These are phyloP conservation scores for Hydra vulgaris DNA, from an alignment of 30 jellyfish, hydroid and myxozoan genomes.

Conservation along the genomic window DNA sequence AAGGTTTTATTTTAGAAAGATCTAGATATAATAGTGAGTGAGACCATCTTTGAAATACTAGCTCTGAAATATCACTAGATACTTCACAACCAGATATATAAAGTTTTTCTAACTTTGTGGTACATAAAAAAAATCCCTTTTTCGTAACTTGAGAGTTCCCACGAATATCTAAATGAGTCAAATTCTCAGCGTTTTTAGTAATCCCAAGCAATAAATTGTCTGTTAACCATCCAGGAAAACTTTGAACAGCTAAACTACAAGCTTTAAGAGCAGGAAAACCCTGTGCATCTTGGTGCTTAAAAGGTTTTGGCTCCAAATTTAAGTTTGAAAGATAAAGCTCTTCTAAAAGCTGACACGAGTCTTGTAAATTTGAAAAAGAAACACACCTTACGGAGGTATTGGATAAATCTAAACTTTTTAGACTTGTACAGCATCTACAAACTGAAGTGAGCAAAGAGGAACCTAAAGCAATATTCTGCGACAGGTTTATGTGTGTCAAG, in stretches of 20 bases:
- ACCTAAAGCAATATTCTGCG: slow-evolving; percentile 20
- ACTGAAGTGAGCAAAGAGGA: slow-evolving; percentile 11
- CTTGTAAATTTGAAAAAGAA: slow-evolving; percentile 17
- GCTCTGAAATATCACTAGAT: neutral
- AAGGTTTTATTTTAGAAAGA: slow-evolving; percentile 1
- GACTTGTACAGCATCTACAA: neutral
- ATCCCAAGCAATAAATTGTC: slow-evolving; percentile 1
- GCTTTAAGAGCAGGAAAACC: slow-evolving; percentile 3
- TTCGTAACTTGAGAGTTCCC: slow-evolving; percentile 2
- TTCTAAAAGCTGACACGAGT: slow-evolving; percentile 39
- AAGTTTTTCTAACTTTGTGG: slow-evolving; percentile 1
- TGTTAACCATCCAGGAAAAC: slow-evolving; percentile 8
- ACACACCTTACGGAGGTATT: slow-evolving; percentile 15
- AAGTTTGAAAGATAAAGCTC: slow-evolving; percentile 42
- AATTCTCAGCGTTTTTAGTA: neutral
- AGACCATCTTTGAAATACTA: slow-evolving; percentile 8
- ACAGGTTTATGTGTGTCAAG: slow-evolving; percentile 18
- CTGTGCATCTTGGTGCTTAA: neutral
- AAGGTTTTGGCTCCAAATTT: slow-evolving; percentile 18
- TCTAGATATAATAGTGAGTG: slow-evolving; percentile 16
- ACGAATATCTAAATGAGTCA: slow-evolving; percentile 13
- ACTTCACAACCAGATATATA: slow-evolving; percentile 13
- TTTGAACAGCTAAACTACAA: slow-evolving; percentile 15
- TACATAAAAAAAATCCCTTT: neutral
- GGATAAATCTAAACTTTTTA: slow-evolving; percentile 6